Evolutionary conservation across 1,140 invertebrate species (phyloP).

Genomic region (Stenopsyche tienmushanensis): DNA sequence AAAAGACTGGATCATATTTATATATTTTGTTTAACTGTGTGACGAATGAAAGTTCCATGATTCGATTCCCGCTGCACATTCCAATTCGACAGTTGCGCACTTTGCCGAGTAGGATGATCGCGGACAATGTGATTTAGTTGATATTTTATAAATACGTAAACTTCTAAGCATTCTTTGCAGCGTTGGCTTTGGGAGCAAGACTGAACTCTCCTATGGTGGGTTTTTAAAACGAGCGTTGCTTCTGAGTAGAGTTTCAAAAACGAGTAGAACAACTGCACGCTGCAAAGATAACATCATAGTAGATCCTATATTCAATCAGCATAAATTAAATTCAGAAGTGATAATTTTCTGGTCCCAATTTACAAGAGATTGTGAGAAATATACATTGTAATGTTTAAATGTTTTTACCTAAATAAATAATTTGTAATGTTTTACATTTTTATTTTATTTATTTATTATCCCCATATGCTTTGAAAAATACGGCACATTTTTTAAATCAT

Average conservation of each 20-base stretch:
- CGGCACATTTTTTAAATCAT: no score
- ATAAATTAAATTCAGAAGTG: no score
- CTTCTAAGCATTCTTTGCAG: no score
- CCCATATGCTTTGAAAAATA: no score
- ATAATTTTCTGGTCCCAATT: slow-evolving; percentile 27
- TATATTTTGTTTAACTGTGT: neutral
- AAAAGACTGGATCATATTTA: neutral
- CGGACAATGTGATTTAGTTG: neutral
- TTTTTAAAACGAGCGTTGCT: neutral
- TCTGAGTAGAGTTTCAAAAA: no score
- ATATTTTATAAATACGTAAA: no score
- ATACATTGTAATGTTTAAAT: slow-evolving; percentile 22
- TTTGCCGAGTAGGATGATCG: neutral
- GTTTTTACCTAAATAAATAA: slow-evolving; percentile 24
- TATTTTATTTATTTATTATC: no score
- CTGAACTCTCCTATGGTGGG: neutral
- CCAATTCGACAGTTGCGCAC: neutral
- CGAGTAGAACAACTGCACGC: no score
- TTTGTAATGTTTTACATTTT: slow-evolving; percentile 22
- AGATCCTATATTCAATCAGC: no score
- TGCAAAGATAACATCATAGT: no score
- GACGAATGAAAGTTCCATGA: neutral
- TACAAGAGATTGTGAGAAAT: slow-evolving; percentile 15
- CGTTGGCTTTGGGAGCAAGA: neutral
- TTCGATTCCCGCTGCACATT: slow-evolving; percentile 6